Conservation (phyloP, 2,888 invertebrate genomes). For the Dasysyrphus albostriatus region DNA sequence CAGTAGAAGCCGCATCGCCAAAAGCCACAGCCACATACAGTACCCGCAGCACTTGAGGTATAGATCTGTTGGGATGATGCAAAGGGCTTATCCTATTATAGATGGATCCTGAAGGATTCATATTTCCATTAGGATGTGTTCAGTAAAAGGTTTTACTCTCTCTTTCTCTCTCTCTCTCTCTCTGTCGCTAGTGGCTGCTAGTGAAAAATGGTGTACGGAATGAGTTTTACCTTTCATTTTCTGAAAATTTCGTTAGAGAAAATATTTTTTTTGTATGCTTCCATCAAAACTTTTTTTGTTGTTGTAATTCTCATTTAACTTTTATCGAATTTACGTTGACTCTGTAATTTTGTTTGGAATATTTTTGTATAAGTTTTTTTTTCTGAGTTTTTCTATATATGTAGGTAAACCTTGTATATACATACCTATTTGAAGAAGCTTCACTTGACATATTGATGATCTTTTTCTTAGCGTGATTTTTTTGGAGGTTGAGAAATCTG, state of each 20-base stretch:
- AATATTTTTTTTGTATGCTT: conserved; percentile 11
- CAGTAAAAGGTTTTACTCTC: conserved; percentile 41
- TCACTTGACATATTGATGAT: conserved; percentile 10
- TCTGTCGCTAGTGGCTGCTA: background rate
- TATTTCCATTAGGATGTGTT: conserved; percentile 72
- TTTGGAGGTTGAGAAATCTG: background rate
- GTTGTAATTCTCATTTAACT: conserved; percentile 58
- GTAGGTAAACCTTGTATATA: background rate
- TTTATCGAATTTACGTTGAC: conserved; percentile 60
- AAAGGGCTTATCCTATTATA: conserved; percentile 69
- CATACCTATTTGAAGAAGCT: background rate
- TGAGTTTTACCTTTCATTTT: conserved; percentile 15
- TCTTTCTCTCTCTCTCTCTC: background rate
- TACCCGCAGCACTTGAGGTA: conserved; percentile 33
- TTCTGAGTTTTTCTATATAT: background rate
- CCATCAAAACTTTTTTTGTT: conserved; percentile 21
- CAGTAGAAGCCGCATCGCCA: background rate
- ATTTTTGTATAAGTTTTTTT: conserved; percentile 26
- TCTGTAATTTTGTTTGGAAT: conserved; percentile 52
- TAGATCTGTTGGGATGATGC: conserved; percentile 53
- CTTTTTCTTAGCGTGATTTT: background rate
- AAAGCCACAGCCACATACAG: conserved; percentile 23
- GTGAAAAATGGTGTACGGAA: background rate
- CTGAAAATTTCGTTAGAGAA: conserved; percentile 40
- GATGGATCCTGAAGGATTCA: conserved; percentile 70